Evolutionary conservation across 92 coral and sea anemone genomes (phyloP), one percentile per base, ranked within the genome.

Genomic region (Porites rus): DNA sequence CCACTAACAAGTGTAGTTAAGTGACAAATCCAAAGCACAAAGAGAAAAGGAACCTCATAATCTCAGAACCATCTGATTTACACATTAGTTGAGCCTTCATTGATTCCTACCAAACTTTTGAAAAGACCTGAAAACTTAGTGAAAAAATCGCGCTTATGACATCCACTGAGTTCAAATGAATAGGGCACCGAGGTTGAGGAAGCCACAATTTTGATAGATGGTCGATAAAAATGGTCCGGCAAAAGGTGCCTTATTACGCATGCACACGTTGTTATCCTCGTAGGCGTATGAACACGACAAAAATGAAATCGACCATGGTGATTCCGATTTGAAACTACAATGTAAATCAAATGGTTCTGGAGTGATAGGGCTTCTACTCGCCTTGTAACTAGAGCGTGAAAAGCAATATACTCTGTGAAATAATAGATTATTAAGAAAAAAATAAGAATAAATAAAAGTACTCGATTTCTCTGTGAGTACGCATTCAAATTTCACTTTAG

Each of bases 381-480:
- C 80, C 78, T 59, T 73, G 74, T 62, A 21, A 72, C 38, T 38
- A 68, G 58, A 83, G 61, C 22, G 65, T 63, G 65, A 73, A 38
- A 38, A 38, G 46, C 6, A 38, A 83, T 74, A 74, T 73, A 83
- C 72, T 73, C 72, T 83, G 53, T n/a, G 80, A 28, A 74, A 83
- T 83, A 83, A 83, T 83, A 65, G 83, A 64, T 79, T 64, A 83
- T 83, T 17, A 73, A 83, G 87, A 83, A 65, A 79, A 68, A 63
- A 46, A 92, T 81, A 89, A 90, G 88, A 86, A 95, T 95, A 95
- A 95, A 95, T 94, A 94, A 84, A 81, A 51, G 93, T 88, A 90
- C 91, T 86, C 96, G 79, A 64, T 60, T 75, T 75, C 63, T 75
- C 62, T 74, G 80, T 84, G 88, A 90, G 95, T 89, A 81, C 95